phyloP scores from a whole-genome alignment of 2,797 vertebrate species.

The Gadopsis bispinosus region DNA sequence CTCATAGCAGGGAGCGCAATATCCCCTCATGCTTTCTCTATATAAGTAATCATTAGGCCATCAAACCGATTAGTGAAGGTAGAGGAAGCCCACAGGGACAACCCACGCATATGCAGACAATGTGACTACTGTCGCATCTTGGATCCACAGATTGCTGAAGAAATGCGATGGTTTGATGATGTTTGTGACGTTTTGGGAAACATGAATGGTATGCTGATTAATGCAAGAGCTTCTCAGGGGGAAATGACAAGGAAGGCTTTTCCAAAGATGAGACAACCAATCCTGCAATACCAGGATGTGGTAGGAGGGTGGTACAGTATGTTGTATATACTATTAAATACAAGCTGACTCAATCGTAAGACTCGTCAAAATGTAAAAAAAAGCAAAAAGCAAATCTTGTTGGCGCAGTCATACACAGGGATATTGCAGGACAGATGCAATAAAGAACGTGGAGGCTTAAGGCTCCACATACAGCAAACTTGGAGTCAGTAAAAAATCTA shows the following conservation, averaged over 20 bases:
- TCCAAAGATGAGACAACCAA: constrained; percentile 19
- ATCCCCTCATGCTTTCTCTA: constrained; percentile 20
- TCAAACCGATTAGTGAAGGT: constrained; percentile 40
- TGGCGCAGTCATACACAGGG: constrained; percentile 30
- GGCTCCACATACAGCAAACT: constrained; percentile 26
- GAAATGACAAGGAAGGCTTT: constrained; percentile 8
- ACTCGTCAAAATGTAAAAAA: constrained; percentile 33
- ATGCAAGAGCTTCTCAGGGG: constrained; percentile 1
- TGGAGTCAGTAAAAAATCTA: constrained; percentile 32
- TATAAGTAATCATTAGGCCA: constrained; percentile 36
- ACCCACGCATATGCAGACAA: constrained; percentile 7
- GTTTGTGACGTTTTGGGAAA: background rate
- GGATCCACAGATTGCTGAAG: constrained; percentile 13
- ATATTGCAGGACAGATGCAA: constrained; percentile 58
- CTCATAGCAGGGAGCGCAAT: constrained; percentile 8
- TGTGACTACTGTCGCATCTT: constrained; percentile 14
- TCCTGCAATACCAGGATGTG: background rate
- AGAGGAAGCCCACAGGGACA: constrained; percentile 19
- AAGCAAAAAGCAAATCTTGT: background rate
- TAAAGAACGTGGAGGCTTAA: constrained; percentile 34
- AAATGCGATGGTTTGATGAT: constrained; percentile 35
- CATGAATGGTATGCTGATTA: constrained; percentile 2
- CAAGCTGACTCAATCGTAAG: constrained; percentile 47
- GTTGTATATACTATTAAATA: constrained; percentile 33
- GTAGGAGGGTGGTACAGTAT: background rate